A percentile compares a stretch with the other conserved stretches of the same genome.
Conservation (phyloP, 30 jellyfish, hydroid and myxozoan genomes). For the Hydra vulgaris region DNA sequence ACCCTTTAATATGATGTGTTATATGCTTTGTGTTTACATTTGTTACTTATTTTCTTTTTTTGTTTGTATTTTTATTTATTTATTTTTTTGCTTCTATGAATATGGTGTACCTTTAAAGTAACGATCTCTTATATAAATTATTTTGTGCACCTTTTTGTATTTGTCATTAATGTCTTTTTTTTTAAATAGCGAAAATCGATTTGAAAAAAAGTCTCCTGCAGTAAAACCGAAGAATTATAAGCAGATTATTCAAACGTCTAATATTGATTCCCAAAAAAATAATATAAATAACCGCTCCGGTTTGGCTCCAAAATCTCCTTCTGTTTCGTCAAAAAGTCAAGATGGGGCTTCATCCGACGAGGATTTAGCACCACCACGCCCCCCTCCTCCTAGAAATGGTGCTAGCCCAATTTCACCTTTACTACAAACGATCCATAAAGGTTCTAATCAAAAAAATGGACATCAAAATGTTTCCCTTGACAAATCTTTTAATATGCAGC, state of each 20-base stretch:
- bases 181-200: background rate
- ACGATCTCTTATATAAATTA: too few relatives aligned
- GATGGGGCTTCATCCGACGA: slow-evolving; percentile 32
- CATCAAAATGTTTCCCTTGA: slow-evolving; percentile 2
- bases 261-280: background rate
- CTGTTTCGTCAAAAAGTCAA: background rate
- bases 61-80: too few relatives aligned
- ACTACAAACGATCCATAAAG: background rate
- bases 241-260: background rate
- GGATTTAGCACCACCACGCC: slow-evolving; percentile 98
- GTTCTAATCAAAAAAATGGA: background rate
- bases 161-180: too few relatives aligned
- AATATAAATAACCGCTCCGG: background rate
- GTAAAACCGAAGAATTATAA: slow-evolving; percentile 21
- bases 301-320: background rate
- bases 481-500: slow-evolving; percentile 9
- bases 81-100: too few relatives aligned
- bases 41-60: too few relatives aligned
- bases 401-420: slow-evolving; percentile 26
- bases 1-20: too few relatives aligned
- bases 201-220: slow-evolving; percentile 17
- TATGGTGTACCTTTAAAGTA: too few relatives aligned
- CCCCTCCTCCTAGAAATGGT: slow-evolving; percentile 83
- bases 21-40: too few relatives aligned
- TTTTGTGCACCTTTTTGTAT: background rate